These are phyloP conservation scores for Fulica atra DNA, from an alignment of 2,113 vertebrate species.

Conservation along the genomic window DNA sequence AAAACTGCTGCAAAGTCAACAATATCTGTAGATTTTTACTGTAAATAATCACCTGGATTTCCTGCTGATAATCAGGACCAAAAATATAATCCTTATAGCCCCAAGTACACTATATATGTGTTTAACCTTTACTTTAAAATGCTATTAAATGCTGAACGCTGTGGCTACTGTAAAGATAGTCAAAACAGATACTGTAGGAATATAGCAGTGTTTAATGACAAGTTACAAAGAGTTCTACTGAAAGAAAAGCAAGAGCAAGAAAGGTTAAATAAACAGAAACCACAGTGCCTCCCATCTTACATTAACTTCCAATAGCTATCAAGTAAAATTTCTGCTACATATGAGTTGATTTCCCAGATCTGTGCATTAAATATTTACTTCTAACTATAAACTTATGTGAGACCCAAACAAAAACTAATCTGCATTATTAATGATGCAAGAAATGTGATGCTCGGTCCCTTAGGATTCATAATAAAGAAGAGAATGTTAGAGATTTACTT, in stretches of 20 bases:
- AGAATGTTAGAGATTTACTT: conserved; percentile 55
- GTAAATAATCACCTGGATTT: conserved; percentile 43
- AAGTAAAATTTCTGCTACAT: background rate
- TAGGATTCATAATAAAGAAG: conserved; percentile 53
- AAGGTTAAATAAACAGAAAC: conserved; percentile 63
- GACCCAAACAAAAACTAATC: conserved; percentile 71
- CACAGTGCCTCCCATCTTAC: conserved; percentile 1
- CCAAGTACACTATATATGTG: background rate
- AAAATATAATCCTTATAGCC: background rate
- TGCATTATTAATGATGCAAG: conserved; percentile 74
- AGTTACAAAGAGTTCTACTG: conserved; percentile 42
- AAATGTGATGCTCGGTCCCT: conserved; percentile 54
- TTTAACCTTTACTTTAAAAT: conserved; percentile 34
- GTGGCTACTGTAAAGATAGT: conserved; percentile 38
- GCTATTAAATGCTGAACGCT: conserved; percentile 22
- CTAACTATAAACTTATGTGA: conserved; percentile 58
- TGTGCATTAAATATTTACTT: conserved; percentile 76
- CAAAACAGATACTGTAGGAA: conserved; percentile 43
- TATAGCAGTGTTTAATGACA: conserved; percentile 47
- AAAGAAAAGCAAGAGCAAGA: conserved; percentile 36
- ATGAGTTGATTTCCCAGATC: conserved; percentile 61
- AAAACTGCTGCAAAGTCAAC: conserved; percentile 26
- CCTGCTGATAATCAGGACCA: background rate
- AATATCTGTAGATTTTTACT: background rate
- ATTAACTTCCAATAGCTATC: conserved; percentile 20